These are phyloP conservation scores for Galleria mellonella DNA, from an alignment of 1,140 invertebrate genomes.

Conservation along the genomic window DNA sequence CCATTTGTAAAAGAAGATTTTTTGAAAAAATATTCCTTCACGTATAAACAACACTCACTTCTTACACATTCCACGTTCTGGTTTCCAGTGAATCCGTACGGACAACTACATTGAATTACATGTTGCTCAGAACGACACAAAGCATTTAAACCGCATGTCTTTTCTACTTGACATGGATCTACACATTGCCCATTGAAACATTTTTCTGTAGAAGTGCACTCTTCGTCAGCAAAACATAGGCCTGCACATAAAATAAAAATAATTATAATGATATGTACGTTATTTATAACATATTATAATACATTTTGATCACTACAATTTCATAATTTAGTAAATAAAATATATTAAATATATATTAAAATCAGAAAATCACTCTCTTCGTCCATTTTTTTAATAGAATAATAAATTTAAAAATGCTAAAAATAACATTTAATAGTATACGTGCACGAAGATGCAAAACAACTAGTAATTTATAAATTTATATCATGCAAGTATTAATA, in stretches of 20 bases:
- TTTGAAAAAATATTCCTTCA: neutral
- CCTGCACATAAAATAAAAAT: conserved; percentile 69
- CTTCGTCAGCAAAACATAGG: conserved; percentile 85
- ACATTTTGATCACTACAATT: too few species aligned
- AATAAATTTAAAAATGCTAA: neutral
- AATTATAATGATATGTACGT: neutral
- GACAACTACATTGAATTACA: conserved; percentile 87
- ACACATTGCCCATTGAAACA: conserved; percentile 89
- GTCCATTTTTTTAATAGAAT: neutral
- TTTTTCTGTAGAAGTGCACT: conserved; percentile 85
- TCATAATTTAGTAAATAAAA: too few species aligned
- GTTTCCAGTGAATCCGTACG: conserved; percentile 90
- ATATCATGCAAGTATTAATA: too few species aligned
- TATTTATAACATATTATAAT: too few species aligned
- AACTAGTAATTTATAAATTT: too few species aligned
- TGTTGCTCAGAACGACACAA: conserved; percentile 85
- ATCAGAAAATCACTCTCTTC: too few species aligned
- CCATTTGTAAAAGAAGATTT: too few species aligned
- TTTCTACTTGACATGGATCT: conserved; percentile 86
- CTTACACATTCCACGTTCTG: conserved; percentile 89
- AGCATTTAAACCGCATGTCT: conserved; percentile 93
- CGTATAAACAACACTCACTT: conserved; percentile 73
- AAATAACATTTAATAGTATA: too few species aligned
- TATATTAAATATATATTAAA: too few species aligned
- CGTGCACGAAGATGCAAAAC: too few species aligned